Evolutionary conservation across 2,888 invertebrate species (phyloP), one percentile per base, ranked within the genome.

Genomic region (Molorchus minor): DNA sequence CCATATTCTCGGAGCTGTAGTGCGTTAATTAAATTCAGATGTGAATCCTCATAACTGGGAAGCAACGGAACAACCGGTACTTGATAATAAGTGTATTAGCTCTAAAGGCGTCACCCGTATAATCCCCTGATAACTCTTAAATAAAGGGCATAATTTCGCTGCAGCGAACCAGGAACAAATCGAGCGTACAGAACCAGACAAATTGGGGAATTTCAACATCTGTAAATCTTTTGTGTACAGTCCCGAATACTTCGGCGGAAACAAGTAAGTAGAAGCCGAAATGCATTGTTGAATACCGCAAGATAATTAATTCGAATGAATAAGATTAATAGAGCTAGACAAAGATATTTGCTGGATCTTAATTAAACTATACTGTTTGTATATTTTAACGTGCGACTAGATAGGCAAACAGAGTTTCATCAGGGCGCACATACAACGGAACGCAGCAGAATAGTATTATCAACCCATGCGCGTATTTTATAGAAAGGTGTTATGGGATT

Each of bases 291-390:
- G 59, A 68, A 58, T 51, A 52, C 61, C 61, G 55, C 62, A 56
- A 33, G 58, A 61, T 67, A 67, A 69, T 69, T 70, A 70, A 68
- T 69, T 68, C 62, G 61, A 61, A 69, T 65, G 66, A 70, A 70
- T 67, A 69, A 69, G 70, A 70, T 70, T 68, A 69, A 70, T 70
- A 64, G 67, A 68, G 61, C 65, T 46, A 62, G 65, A 68, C 66
- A 68, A 64, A 69, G 69, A 67, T 68, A 69, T 66, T 65, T 63
- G 61, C 62, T 53, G 58, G 58, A 64, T 66, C 66, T 70, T 70
- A 70, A 70, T 70, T 70, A 70, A 70, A 65, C 59, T 59, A 62
- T 56, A 56, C 53, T 62, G 58, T 64, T 61, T 64, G 61, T 56
- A 56, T 47, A 46, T 59, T 56, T 59, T 47, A 49, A 45, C 30